phyloP scores from a whole-genome alignment of 2,888 invertebrate species.

The Heliconius charithonia region DNA sequence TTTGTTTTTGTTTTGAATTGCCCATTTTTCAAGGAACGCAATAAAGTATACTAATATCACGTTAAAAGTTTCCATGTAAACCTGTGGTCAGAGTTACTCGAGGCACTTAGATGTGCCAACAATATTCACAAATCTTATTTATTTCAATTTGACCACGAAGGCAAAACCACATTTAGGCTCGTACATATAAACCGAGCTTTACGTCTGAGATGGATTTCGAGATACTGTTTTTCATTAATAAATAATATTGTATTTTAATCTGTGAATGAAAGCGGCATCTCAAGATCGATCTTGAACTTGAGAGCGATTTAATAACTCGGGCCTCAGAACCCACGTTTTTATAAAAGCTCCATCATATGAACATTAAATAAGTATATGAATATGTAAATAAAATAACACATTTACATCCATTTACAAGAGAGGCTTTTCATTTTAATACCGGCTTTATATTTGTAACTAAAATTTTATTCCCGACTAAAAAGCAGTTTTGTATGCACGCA shows the following conservation, averaged over 20 bases:
- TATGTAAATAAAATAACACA: neutral
- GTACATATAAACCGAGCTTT: no score
- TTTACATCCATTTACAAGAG: slow-evolving; percentile 21
- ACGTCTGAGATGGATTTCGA: no score
- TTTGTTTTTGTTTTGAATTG: no score
- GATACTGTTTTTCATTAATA: no score
- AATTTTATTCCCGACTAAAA: slow-evolving; percentile 29
- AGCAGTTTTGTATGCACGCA: slow-evolving; percentile 33
- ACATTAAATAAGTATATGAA: neutral
- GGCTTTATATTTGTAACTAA: slow-evolving; percentile 25
- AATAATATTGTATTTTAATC: no score
- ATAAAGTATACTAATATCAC: neutral
- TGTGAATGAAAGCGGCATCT: no score
- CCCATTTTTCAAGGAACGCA: no score
- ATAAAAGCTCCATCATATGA: neutral
- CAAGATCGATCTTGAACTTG: no score
- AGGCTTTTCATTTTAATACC: slow-evolving; percentile 16
- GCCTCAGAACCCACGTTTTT: neutral
- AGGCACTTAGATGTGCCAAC: neutral
- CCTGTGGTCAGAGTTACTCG: neutral
- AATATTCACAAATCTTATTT: neutral
- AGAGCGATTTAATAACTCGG: no score
- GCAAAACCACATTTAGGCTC: no score
- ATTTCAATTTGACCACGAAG: neutral
- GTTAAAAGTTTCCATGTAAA: neutral